Percentiles rank a stretch among this genome's conserved stretches.
phyloP scores from a whole-genome alignment of 2,797 vertebrate species.

The Mus caroli region DNA sequence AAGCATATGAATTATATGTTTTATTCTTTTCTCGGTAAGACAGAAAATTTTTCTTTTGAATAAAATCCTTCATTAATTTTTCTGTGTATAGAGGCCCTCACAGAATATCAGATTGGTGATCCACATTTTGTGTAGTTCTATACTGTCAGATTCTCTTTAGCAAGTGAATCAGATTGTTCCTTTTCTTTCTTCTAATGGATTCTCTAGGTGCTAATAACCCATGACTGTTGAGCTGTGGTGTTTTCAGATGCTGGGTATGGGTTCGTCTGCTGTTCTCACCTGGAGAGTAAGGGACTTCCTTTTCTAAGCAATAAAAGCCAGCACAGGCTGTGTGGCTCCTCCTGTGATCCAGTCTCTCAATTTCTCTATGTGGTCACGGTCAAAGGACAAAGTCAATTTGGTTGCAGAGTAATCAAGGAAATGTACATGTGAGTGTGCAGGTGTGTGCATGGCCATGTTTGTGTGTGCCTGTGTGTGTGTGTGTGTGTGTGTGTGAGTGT shows the following conservation, averaged over 20 bases:
- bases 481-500: neutral
- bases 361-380: neutral
- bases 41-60: constrained; percentile 61
- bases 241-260: neutral
- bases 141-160: constrained; percentile 3
- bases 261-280: neutral
- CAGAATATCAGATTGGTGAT: neutral
- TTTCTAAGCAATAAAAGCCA: neutral
- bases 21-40: constrained; percentile 47
- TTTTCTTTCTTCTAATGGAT: constrained; percentile 42
- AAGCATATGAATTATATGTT: constrained; percentile 53
- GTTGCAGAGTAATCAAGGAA: constrained; percentile 7
- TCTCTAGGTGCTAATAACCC: neutral
- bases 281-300: neutral
- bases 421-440: neutral
- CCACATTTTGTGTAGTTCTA: constrained; percentile 29
- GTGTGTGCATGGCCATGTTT: too few relatives aligned
- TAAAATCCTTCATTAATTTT: constrained; percentile 57
- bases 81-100: constrained; percentile 30
- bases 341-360: neutral
- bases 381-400: constrained; percentile 28
- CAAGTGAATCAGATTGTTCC: neutral
- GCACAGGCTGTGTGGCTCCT: neutral
- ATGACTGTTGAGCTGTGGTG: neutral
- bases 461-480: neutral